Evolutionary conservation across 2,888 invertebrate genomes (phyloP).

Genomic region (Drosophila conformis): DNA sequence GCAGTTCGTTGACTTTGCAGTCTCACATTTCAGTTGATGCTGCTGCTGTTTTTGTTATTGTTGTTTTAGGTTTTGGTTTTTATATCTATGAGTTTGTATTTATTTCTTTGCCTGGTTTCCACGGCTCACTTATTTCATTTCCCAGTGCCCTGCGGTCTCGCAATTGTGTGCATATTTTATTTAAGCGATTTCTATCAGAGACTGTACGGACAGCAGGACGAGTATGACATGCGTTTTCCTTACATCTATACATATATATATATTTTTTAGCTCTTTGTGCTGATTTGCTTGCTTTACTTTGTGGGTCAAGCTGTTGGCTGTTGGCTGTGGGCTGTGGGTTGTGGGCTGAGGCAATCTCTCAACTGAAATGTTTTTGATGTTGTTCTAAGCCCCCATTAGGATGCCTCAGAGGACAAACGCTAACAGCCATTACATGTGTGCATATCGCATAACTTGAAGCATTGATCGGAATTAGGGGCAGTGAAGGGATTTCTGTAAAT

Average conservation of each 20-base stretch:
- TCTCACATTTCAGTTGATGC: constrained; percentile 14
- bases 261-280: constrained; percentile 38
- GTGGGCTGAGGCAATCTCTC: constrained; percentile 15
- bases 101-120: constrained; percentile 36
- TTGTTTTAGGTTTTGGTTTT: constrained; percentile 33
- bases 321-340: background rate
- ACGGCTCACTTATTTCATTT: constrained; percentile 76
- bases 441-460: constrained; percentile 12
- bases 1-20: constrained; percentile 56
- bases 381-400: constrained; percentile 19
- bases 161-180: constrained; percentile 74
- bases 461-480: background rate
- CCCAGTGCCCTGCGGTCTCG: constrained; percentile 60
- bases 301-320: constrained; percentile 67
- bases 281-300: constrained; percentile 67
- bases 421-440: constrained; percentile 52
- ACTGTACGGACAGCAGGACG: constrained; percentile 31
- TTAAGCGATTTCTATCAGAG: constrained; percentile 47
- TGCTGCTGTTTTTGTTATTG: constrained; percentile 16
- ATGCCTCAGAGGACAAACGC: constrained; percentile 28
- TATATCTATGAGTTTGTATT: constrained; percentile 25
- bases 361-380: constrained; percentile 43
- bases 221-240: constrained; percentile 63
- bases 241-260: no score
- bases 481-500: background rate